Evolutionary conservation across 1,140 invertebrate genomes (phyloP).

Genomic region (Caenorhabditis latens): DNA sequence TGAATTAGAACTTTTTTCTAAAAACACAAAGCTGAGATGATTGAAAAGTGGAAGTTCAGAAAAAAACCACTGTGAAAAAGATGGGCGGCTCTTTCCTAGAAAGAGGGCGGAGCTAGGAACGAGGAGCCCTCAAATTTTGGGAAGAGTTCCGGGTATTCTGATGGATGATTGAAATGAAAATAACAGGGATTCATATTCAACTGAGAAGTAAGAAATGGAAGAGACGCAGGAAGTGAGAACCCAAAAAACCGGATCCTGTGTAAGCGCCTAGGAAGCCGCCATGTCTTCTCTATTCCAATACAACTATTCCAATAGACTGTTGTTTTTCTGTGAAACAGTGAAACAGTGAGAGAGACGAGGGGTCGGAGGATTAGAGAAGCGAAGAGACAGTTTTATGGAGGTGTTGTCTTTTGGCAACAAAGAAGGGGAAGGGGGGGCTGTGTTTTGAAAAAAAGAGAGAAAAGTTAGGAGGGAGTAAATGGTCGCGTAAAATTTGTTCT

Average conservation of each 20-base stretch:
- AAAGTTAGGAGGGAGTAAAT: too few species aligned
- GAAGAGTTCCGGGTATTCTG: background rate
- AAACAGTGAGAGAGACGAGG: background rate
- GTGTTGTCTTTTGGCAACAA: background rate
- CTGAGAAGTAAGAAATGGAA: background rate
- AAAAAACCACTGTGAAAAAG: background rate
- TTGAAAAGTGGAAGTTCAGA: background rate
- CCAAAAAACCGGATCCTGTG: background rate
- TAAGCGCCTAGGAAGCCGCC: background rate
- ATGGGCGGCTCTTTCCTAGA: background rate
- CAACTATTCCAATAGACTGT: background rate
- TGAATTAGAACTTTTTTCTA: background rate
- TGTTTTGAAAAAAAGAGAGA: constrained; percentile 35
- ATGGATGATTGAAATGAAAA: background rate
- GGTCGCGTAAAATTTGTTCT: background rate
- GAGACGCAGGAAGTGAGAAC: background rate
- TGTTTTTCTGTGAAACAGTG: background rate
- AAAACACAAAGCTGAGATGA: background rate
- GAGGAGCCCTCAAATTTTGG: too few species aligned
- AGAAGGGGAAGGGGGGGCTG: background rate
- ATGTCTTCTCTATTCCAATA: background rate
- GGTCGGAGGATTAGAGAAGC: background rate
- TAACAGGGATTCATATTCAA: background rate
- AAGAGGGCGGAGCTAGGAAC: background rate
- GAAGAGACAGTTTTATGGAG: background rate